These are phyloP conservation scores for Brachionus manjavacas DNA, from an alignment of 1,140 invertebrate genomes.

Conservation along the genomic window DNA sequence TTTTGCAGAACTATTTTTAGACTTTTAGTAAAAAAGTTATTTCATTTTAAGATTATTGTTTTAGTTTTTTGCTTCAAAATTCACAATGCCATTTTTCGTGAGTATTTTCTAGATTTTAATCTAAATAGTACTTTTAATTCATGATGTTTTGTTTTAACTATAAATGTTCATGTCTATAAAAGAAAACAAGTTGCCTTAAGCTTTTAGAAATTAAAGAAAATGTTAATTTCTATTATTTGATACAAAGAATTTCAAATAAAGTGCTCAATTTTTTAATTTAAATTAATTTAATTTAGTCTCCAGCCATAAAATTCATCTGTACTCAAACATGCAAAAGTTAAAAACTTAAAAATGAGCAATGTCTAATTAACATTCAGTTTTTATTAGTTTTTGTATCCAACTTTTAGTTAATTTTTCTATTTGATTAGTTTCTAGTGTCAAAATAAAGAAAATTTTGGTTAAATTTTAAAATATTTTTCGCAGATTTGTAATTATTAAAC, in stretches of 20 bases:
- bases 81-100: not conserved
- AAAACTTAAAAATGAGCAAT: not conserved
- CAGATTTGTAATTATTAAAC: too few relatives aligned
- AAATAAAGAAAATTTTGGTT: too few relatives aligned
- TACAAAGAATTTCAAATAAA: not conserved
- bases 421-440: not conserved
- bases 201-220: not conserved
- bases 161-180: not conserved
- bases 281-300: not conserved
- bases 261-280: not conserved
- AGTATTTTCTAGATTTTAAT: not conserved
- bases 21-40: too few relatives aligned
- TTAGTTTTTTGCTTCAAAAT: too few relatives aligned
- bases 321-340: not conserved
- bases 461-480: too few relatives aligned
- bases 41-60: too few relatives aligned
- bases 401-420: not conserved
- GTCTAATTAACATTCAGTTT: not conserved
- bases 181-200: not conserved
- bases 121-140: not conserved
- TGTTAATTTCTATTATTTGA: not conserved
- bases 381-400: not conserved
- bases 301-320: not conserved
- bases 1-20: too few relatives aligned
- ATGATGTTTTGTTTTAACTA: not conserved